Conservation (phyloP, 2,113 vertebrate species). For the Sturnus vulgaris region DNA sequence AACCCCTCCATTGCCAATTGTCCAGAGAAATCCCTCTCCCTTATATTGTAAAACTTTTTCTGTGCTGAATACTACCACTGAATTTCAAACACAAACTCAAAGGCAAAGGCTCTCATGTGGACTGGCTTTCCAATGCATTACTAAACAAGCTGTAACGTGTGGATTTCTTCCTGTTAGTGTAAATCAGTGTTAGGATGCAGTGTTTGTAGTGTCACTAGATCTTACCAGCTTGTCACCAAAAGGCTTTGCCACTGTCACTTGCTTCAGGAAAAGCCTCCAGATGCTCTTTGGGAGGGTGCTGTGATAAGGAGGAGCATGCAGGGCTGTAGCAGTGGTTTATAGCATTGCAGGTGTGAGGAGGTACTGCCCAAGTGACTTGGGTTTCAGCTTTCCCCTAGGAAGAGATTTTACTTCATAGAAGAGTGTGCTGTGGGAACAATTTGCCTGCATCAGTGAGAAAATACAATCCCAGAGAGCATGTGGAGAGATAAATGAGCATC, state of each 20-base stretch:
- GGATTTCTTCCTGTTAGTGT: background rate
- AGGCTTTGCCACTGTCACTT: background rate
- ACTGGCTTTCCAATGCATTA: background rate
- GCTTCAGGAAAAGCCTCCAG: background rate
- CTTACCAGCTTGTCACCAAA: background rate
- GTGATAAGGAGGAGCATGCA: background rate
- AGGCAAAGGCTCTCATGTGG: background rate
- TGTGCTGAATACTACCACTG: background rate
- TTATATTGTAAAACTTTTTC: background rate
- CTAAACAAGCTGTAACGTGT: background rate
- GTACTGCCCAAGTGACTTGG: background rate
- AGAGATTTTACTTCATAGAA: background rate
- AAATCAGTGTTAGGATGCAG: background rate
- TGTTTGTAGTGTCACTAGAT: background rate
- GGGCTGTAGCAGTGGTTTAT: background rate
- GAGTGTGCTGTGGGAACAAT: background rate
- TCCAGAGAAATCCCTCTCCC: background rate
- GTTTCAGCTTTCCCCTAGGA: background rate
- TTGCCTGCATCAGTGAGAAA: background rate
- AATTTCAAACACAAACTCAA: background rate
- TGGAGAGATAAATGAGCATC: background rate
- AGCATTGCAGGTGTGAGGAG: background rate
- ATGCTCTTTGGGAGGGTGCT: background rate
- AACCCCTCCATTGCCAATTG: constrained; percentile 13
- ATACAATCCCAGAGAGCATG: background rate